Conservation (phyloP, 2,888 invertebrate genomes). For the Chironomus tentans region DNA sequence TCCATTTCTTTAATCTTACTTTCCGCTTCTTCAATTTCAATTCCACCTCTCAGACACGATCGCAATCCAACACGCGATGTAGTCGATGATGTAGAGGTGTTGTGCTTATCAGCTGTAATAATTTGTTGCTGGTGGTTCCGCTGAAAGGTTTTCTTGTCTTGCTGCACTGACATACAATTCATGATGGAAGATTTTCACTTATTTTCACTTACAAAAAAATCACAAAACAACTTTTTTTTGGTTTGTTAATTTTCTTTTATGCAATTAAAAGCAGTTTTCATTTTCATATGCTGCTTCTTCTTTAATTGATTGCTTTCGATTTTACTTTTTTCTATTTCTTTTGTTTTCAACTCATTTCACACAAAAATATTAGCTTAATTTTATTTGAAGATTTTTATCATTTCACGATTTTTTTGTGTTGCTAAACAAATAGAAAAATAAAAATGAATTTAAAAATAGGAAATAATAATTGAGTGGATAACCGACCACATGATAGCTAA, state of each 20-base stretch:
- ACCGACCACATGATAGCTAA: too few species aligned
- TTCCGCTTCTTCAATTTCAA: conserved; percentile 24
- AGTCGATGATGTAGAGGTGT: conserved; percentile 1
- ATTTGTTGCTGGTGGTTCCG: not conserved
- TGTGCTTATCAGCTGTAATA: conserved; percentile 12
- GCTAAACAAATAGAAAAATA: not conserved
- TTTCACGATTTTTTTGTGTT: not conserved
- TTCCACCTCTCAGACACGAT: conserved; percentile 23
- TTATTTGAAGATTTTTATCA: not conserved
- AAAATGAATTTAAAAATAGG: not conserved
- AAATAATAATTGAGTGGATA: not conserved
- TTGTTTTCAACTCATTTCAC: not conserved
- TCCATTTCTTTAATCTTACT: conserved; percentile 16
- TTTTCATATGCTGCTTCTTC: not conserved
- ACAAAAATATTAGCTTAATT: not conserved
- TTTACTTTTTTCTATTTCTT: not conserved
- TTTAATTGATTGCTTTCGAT: conserved; percentile 2
- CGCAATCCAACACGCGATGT: conserved; percentile 14
- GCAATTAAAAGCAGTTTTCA: conserved; percentile 8
- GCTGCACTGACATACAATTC: conserved; percentile 27
- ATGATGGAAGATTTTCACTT: not conserved
- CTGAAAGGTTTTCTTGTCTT: conserved; percentile 19
- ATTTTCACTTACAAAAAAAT: conserved; percentile 9
- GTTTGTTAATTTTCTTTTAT: not conserved
- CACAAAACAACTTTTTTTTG: not conserved